These are phyloP conservation scores for Camptogramma bilineatum DNA, from an alignment of 2,888 invertebrate genomes.

Conservation along the genomic window DNA sequence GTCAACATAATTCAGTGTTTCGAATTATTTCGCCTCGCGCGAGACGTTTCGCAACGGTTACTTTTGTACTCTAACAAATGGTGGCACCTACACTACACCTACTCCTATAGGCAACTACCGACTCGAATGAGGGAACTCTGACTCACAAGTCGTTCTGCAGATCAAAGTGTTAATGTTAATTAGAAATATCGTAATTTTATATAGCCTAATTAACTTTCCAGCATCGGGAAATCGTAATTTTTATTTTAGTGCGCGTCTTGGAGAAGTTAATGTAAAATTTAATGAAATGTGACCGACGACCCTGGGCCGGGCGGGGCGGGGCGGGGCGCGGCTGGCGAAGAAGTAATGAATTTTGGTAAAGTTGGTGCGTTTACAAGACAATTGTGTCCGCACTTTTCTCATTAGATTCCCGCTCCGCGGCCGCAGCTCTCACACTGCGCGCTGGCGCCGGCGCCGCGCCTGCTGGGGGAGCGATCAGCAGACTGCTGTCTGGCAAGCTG, in stretches of 20 bases:
- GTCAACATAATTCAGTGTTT: conserved; percentile 16
- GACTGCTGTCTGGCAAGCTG: too few relatives aligned
- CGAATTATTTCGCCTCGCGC: conserved; percentile 19
- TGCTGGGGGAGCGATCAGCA: too few relatives aligned
- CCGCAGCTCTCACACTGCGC: not conserved
- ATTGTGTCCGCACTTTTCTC: conserved; percentile 15
- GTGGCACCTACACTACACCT: conserved; percentile 1
- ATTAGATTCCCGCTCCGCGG: not conserved
- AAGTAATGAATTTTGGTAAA: conserved; percentile 20
- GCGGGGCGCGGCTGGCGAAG: not conserved
- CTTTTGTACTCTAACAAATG: conserved; percentile 24
- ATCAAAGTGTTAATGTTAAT: conserved; percentile 30
- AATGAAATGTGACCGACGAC: conserved; percentile 18
- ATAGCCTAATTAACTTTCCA: conserved; percentile 29
- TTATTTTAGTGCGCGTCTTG: conserved; percentile 11
- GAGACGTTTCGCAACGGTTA: conserved; percentile 16
- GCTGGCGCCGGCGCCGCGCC: not conserved
- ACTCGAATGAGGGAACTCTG: not conserved
- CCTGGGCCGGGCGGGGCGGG: not conserved
- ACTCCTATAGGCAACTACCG: not conserved
- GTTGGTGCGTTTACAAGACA: conserved; percentile 9
- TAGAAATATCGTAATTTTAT: conserved; percentile 31
- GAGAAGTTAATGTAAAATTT: conserved; percentile 16
- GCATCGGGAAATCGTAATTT: conserved; percentile 26
- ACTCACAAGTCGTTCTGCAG: conserved; percentile 6